These are phyloP conservation scores for Rhineura floridana DNA, from an alignment of 2,113 vertebrate genomes.

Conservation along the genomic window DNA sequence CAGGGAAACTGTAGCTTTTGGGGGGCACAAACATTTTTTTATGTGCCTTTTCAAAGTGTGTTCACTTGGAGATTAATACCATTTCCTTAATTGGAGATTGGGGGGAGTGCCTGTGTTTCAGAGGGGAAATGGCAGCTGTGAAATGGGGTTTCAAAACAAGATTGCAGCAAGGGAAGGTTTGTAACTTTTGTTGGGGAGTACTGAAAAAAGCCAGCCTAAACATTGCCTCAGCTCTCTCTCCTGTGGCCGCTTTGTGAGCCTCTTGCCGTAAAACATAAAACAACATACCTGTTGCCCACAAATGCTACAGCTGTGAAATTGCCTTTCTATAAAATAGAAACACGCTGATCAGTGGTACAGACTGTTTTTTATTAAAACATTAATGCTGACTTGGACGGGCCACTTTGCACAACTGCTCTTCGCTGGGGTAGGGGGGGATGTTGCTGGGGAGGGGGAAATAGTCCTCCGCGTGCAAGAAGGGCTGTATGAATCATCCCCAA, in stretches of 20 bases:
- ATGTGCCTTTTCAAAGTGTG: slow-evolving; percentile 51
- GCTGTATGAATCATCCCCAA: too few species aligned
- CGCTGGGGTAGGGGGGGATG: background rate
- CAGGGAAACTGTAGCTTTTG: slow-evolving; percentile 43
- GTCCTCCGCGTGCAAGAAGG: background rate
- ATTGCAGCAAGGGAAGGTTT: slow-evolving; percentile 11
- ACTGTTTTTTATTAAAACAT: background rate
- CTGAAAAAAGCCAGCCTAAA: background rate
- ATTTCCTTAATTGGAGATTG: background rate
- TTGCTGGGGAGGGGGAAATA: background rate
- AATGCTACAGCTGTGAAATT: background rate
- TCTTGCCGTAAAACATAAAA: background rate
- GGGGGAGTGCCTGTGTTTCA: background rate
- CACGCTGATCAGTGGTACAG: background rate
- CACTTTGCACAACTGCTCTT: background rate
- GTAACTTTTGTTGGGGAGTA: slow-evolving; percentile 4
- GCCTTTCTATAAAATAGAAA: slow-evolving; percentile 39
- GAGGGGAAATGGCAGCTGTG: slow-evolving; percentile 25
- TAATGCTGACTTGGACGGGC: background rate
- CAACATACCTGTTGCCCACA: background rate
- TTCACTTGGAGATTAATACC: slow-evolving; percentile 50
- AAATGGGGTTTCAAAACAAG: background rate
- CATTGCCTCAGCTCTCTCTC: slow-evolving; percentile 1
- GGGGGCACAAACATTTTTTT: slow-evolving; percentile 42
- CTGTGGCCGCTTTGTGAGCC: background rate